These are phyloP conservation scores for Epirrhoe alternata DNA, from an alignment of 2,888 invertebrate species.

Conservation along the genomic window DNA sequence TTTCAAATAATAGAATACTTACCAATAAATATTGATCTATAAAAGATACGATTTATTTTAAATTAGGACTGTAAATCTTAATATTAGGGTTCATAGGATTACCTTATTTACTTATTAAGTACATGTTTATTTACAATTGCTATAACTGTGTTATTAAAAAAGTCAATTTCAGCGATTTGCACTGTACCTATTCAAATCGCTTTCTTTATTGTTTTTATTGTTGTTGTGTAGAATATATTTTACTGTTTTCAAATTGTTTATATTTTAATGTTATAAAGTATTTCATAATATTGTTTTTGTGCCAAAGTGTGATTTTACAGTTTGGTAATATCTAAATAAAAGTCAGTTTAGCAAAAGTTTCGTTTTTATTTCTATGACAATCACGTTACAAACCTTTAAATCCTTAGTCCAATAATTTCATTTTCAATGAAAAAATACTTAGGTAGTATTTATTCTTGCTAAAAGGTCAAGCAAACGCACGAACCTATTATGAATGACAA, in stretches of 20 bases:
- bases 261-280: constrained; percentile 58
- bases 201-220: constrained; percentile 46
- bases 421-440: not conserved
- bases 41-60: constrained; percentile 23
- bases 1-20: constrained; percentile 31
- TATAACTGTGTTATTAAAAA: constrained; percentile 42
- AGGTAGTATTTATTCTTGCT: too few species aligned
- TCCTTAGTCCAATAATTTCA: too few species aligned
- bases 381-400: constrained; percentile 1
- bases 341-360: constrained; percentile 56
- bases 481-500: constrained; percentile 11
- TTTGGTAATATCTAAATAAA: constrained; percentile 65
- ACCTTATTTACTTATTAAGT: constrained; percentile 9
- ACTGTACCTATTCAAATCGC: constrained; percentile 42
- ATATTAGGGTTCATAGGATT: constrained; percentile 23
- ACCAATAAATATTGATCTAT: constrained; percentile 18
- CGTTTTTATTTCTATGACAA: constrained; percentile 12
- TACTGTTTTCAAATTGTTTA: constrained; percentile 58
- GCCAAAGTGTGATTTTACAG: constrained; percentile 70
- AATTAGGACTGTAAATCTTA: constrained; percentile 35
- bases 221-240: constrained; percentile 58
- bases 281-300: constrained; percentile 58
- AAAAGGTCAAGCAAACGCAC: not conserved
- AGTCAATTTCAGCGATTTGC: constrained; percentile 70
- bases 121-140: constrained; percentile 43